Conservation (phyloP, 2,797 vertebrate genomes). For the Peromyscus nudipes region DNA sequence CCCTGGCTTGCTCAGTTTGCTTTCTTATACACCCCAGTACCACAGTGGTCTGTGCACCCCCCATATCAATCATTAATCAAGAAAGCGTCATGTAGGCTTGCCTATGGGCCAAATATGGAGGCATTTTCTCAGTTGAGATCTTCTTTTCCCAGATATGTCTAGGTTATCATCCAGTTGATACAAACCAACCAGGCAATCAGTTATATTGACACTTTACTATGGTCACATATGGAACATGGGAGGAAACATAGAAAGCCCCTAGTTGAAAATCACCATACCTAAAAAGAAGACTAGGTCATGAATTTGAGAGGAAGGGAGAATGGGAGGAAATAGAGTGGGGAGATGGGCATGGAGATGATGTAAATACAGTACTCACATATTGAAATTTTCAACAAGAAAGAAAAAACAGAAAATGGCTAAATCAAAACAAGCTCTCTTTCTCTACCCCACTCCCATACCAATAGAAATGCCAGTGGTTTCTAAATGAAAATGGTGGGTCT, state of each 20-base stretch:
- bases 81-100: not conserved
- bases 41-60: not conserved
- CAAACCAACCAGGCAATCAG: not conserved
- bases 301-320: not conserved
- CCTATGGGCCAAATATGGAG: not conserved
- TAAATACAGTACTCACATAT: not conserved
- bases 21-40: not conserved
- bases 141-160: not conserved
- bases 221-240: not conserved
- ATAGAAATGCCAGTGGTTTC: constrained; percentile 25
- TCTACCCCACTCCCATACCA: not conserved
- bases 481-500: not conserved
- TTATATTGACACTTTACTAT: not conserved
- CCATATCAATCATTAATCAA: not conserved
- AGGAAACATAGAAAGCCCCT: not conserved
- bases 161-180: not conserved
- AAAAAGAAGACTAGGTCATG: not conserved
- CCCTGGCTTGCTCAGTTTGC: not conserved
- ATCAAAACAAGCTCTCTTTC: not conserved
- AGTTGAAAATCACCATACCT: not conserved
- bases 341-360: not conserved
- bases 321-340: not conserved
- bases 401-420: not conserved
- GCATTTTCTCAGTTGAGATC: not conserved
- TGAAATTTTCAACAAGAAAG: not conserved